Conservation (phyloP, 2,113 vertebrate species). For the Tricholaema leucomelas region DNA sequence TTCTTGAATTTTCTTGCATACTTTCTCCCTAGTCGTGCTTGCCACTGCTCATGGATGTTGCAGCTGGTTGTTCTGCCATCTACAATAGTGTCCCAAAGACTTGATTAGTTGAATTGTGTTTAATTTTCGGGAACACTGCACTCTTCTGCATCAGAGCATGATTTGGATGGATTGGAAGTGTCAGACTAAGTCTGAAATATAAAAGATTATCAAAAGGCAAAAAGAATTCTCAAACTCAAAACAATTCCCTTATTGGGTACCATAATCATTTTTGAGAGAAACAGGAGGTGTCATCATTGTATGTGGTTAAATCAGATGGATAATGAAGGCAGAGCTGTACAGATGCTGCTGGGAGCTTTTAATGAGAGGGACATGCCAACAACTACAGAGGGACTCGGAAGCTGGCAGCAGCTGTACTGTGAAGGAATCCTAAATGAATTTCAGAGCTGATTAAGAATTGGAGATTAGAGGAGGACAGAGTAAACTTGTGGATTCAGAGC, state of each 20-base stretch:
- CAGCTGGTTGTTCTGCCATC: not conserved
- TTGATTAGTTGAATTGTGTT: not conserved
- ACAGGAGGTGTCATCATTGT: not conserved
- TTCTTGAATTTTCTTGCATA: not conserved
- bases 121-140: not conserved
- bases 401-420: not conserved
- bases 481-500: not conserved
- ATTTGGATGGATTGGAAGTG: not conserved
- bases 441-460: slow-evolving; percentile 12
- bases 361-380: slow-evolving; percentile 33
- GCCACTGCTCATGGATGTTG: not conserved
- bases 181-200: not conserved
- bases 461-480: slow-evolving; percentile 12
- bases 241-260: not conserved
- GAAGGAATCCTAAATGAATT: slow-evolving; percentile 10
- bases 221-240: not conserved
- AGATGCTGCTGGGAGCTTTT: slow-evolving; percentile 24
- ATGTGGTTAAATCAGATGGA: not conserved
- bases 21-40: not conserved
- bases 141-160: not conserved
- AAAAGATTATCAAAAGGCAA: not conserved
- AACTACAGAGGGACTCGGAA: not conserved
- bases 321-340: slow-evolving; percentile 30
- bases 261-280: not conserved
- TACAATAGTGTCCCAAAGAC: not conserved